A percentile compares a stretch with the other conserved stretches of the same genome.
Conservation (phyloP, 2,113 vertebrate genomes). For the Pygoscelis adeliae region DNA sequence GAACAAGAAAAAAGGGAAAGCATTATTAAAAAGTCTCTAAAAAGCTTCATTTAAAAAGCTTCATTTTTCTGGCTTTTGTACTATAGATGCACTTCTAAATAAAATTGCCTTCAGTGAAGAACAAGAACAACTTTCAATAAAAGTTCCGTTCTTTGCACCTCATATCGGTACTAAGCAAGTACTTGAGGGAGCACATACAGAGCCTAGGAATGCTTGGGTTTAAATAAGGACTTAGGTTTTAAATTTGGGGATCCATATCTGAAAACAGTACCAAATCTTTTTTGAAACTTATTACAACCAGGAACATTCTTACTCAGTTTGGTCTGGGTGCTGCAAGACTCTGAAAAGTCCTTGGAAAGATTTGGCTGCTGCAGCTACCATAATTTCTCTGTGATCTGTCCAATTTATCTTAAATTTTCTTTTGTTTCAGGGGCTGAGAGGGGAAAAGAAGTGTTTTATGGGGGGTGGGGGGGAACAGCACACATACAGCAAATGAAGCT, state of each 20-base stretch:
- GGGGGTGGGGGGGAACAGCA: background rate
- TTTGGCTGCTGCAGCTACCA: background rate
- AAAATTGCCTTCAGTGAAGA: background rate
- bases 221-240: background rate
- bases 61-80: background rate
- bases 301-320: background rate
- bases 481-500: background rate
- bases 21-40: background rate
- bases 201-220: background rate
- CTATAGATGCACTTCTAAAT: background rate
- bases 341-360: background rate
- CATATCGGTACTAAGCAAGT: background rate
- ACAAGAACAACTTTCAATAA: background rate
- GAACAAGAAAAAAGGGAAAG: background rate
- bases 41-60: background rate
- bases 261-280: background rate
- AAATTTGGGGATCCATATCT: background rate
- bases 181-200: background rate
- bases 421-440: background rate
- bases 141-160: background rate
- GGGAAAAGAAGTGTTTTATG: background rate
- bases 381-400: background rate
- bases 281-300: background rate
- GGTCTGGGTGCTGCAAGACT: background rate
- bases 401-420: background rate